Evolutionary conservation across 92 coral and sea anemone genomes (phyloP).

Genomic region (Actinostola sp.): DNA sequence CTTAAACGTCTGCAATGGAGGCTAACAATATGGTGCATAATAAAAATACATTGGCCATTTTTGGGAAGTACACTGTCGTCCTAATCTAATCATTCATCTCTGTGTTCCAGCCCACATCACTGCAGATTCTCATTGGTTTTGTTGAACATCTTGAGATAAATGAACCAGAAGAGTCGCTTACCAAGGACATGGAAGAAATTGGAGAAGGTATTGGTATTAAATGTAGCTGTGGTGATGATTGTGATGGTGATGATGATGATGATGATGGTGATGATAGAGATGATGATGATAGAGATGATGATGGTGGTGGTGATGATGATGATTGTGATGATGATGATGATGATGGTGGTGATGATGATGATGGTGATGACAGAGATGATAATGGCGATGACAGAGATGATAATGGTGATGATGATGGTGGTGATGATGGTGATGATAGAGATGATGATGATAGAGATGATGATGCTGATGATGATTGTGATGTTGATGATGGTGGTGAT

Average conservation of each 20-base stretch:
- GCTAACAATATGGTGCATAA: too few relatives aligned
- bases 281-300: background rate
- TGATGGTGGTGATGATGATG: background rate
- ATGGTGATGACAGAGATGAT: too few relatives aligned
- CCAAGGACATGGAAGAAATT: conserved; percentile 69
- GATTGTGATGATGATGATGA: background rate
- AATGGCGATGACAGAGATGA: background rate
- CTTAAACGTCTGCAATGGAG: too few relatives aligned
- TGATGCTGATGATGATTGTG: too few relatives aligned
- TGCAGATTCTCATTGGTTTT: conserved; percentile 86
- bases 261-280: too few relatives aligned
- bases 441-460: background rate
- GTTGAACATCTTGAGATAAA: conserved; percentile 94
- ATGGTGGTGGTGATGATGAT: background rate
- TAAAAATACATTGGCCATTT: too few relatives aligned
- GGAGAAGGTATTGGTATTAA: conserved; percentile 51
- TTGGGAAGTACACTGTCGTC: too few relatives aligned
- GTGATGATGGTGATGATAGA: too few relatives aligned
- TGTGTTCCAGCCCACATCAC: conserved; percentile 65
- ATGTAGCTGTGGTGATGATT: background rate
- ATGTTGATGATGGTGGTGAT: too few relatives aligned
- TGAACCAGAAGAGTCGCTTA: conserved; percentile 82
- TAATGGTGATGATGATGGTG: background rate
- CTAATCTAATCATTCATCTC: too few relatives aligned
- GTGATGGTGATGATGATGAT: too few relatives aligned